Evolutionary conservation across 2,113 vertebrate genomes (phyloP).

Genomic region (Actenoides hombroni): DNA sequence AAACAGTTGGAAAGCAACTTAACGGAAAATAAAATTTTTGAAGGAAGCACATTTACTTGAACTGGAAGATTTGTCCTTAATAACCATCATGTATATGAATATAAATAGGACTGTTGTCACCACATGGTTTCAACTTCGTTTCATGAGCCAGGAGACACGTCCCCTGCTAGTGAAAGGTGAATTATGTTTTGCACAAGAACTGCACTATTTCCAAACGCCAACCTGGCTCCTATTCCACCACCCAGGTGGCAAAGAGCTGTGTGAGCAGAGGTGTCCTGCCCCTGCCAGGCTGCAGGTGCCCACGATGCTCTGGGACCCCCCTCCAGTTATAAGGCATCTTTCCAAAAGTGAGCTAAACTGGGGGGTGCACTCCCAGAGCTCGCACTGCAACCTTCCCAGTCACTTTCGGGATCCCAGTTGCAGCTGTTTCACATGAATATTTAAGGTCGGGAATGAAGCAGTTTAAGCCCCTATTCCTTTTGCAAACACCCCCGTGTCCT

Average conservation of each 20-base stretch:
- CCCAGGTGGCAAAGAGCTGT: not conserved
- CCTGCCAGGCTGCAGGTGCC: not conserved
- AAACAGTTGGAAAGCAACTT: not conserved
- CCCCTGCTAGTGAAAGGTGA: fast-evolving
- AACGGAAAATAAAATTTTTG: not conserved
- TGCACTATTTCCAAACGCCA: fast-evolving
- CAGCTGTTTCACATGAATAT: fast-evolving
- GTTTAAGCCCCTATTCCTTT: not conserved
- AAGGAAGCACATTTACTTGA: not conserved
- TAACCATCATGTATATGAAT: fast-evolving
- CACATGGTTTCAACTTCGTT: fast-evolving
- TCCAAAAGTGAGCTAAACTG: fast-evolving
- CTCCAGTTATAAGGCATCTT: fast-evolving
- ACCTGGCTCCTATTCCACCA: not conserved
- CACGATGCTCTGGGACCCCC: fast-evolving
- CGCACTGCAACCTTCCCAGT: not conserved
- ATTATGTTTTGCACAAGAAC: not conserved
- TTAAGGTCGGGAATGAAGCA: not conserved
- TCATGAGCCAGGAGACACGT: not conserved
- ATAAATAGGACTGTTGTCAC: not conserved
- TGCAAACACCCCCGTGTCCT: fast-evolving
- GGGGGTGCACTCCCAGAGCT: not conserved
- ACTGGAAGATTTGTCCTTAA: not conserved
- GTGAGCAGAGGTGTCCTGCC: no score
- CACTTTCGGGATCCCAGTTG: fast-evolving